A percentile compares a stretch with the other conserved stretches of the same genome.
Conservation (phyloP, 2,113 vertebrate species). For the Esox niger region DNA sequence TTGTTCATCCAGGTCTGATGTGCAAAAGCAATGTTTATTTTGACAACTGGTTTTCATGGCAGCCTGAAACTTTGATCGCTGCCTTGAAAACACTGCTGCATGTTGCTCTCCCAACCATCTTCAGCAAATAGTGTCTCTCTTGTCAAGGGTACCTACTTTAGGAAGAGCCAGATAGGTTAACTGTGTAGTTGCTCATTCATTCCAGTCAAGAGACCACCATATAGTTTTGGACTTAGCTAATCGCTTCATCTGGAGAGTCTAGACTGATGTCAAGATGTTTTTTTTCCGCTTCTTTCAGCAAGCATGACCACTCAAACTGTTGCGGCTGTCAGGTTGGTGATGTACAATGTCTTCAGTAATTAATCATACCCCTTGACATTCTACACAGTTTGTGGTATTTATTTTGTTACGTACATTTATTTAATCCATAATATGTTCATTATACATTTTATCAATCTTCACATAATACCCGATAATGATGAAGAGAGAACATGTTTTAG, state of each 20-base stretch:
- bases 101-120: background rate
- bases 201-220: too few species aligned
- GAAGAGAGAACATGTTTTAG: too few species aligned
- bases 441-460: too few species aligned
- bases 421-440: too few species aligned
- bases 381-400: too few species aligned
- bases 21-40: conserved; percentile 7
- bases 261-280: background rate
- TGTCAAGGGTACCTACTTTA: background rate
- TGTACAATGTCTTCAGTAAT: background rate
- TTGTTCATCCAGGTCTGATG: background rate
- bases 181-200: too few species aligned
- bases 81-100: background rate
- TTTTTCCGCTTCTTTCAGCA: background rate
- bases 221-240: too few species aligned
- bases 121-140: background rate
- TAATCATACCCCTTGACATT: conserved; percentile 11
- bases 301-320: background rate
- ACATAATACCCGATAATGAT: too few species aligned
- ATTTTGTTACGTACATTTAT: too few species aligned
- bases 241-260: background rate
- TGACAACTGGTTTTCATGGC: conserved; percentile 13
- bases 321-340: background rate
- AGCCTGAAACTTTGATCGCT: background rate
- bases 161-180: background rate